Evolutionary conservation across 1,140 invertebrate genomes (phyloP), one percentile per base, ranked within the genome.

Genomic region (Bombus waltoni): DNA sequence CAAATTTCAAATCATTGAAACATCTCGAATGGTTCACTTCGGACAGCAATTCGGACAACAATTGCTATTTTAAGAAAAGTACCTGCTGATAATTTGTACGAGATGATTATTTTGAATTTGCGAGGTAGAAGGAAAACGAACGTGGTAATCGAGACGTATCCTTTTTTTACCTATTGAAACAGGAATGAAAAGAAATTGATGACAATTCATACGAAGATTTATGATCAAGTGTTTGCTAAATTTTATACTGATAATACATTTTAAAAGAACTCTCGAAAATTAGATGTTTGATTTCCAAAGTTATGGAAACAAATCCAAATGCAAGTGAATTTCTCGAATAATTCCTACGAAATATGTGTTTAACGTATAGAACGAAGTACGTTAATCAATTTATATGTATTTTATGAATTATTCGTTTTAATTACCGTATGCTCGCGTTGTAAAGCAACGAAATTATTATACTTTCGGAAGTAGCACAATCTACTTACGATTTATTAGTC

Each of bases 1-100:
- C 75, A 57, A 57, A 57, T 57, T 66, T 10, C 53, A 35, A n/a
- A 81, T 73, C 66, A 68, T 72, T 40, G n/a, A 65, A 28, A 62
- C 59, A 18, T 4, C 25, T 15, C 2, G 11, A 57, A 13, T 9
- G 6, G 4, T 53, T 44, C 42, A 22, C 1, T 53, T 53, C 0
- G 18, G 6, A 22, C 47, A 53, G 1, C 3, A 9, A 28, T 53
- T 35, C 32, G 25, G 38, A 11, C 5, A 11, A 13, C 35, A 38
- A 28, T 57, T 6, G 1, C 5, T 28, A 1, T 28, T 42, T 42
- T 2, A 18, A 72, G 2, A 9, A 15, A 72, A 13, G 0, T 8
- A 8, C 0, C 1, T 3, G 25, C 15, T 47, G 15, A 47, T 53
- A 53, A 70, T 70, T 40, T 35, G 3, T 4, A 11, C 10, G 8